These are phyloP conservation scores for Lacerta agilis DNA, from an alignment of 2,797 vertebrate species.

Conservation along the genomic window DNA sequence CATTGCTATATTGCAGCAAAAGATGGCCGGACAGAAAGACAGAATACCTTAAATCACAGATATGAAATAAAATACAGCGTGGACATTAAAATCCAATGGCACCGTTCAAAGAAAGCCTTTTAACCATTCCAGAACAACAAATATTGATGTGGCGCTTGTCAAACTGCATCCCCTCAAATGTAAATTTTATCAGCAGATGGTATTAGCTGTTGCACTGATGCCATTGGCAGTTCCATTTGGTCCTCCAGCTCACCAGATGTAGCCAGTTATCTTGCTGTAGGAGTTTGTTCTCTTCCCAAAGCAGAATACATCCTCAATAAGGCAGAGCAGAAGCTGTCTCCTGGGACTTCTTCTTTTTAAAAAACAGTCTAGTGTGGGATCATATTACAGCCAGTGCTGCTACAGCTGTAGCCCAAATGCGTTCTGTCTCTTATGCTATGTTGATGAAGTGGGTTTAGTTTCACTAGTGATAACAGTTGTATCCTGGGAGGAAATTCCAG, in stretches of 20 bases:
- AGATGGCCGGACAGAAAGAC: background rate
- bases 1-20: background rate
- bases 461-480: constrained; percentile 24
- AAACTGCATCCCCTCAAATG: background rate
- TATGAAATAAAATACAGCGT: background rate
- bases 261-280: constrained; percentile 38
- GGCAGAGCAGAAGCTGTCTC: constrained; percentile 26
- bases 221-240: background rate
- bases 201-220: background rate
- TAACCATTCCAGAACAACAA: background rate
- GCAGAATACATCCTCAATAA: constrained; percentile 27
- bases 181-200: background rate
- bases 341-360: constrained; percentile 16
- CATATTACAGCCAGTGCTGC: background rate
- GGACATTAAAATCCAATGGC: background rate
- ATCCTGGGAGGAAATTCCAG: constrained; percentile 14
- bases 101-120: background rate
- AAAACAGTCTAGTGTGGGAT: constrained; percentile 1
- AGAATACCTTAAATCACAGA: background rate
- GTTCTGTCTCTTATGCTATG: constrained; percentile 16
- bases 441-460: background rate
- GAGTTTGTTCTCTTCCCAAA: constrained; percentile 2
- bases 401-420: constrained; percentile 37
- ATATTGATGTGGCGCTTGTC: background rate
- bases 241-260: constrained; percentile 14